These are phyloP conservation scores for Meloe dianella DNA, from an alignment of 2,888 invertebrate species.

Conservation along the genomic window DNA sequence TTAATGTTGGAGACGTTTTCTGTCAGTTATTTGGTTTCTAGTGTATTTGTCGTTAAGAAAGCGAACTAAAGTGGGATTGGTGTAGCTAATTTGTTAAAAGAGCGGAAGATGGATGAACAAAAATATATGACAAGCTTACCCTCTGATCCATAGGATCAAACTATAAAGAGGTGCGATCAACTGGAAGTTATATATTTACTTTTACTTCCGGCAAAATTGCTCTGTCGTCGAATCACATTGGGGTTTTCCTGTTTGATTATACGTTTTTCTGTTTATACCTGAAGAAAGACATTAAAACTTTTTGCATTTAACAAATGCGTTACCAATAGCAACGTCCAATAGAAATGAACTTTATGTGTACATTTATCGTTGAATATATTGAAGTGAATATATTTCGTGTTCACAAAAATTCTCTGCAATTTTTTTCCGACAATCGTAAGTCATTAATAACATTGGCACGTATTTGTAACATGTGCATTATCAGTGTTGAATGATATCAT, in stretches of 20 bases:
- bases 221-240: not conserved
- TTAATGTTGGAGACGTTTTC: constrained; percentile 1
- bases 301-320: too few species aligned
- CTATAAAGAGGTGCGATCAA: constrained; percentile 9
- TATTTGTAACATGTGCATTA: too few species aligned
- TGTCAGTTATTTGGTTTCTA: too few species aligned
- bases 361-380: too few species aligned
- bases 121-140: constrained; percentile 1
- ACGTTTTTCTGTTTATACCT: not conserved
- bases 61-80: not conserved
- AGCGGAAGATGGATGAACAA: not conserved
- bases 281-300: not conserved
- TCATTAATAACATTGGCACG: too few species aligned
- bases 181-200: constrained; percentile 3
- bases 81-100: not conserved
- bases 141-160: not conserved
- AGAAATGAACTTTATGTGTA: too few species aligned
- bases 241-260: not conserved
- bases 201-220: not conserved
- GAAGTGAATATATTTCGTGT: too few species aligned
- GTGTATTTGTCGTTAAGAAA: too few species aligned
- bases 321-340: too few species aligned
- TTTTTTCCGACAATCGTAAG: too few species aligned
- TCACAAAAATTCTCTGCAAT: too few species aligned
- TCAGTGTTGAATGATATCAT: too few species aligned